Evolutionary conservation across 2,113 vertebrate species (phyloP), one percentile per base, ranked within the genome.

Genomic region (Hippopotamus amphibius): DNA sequence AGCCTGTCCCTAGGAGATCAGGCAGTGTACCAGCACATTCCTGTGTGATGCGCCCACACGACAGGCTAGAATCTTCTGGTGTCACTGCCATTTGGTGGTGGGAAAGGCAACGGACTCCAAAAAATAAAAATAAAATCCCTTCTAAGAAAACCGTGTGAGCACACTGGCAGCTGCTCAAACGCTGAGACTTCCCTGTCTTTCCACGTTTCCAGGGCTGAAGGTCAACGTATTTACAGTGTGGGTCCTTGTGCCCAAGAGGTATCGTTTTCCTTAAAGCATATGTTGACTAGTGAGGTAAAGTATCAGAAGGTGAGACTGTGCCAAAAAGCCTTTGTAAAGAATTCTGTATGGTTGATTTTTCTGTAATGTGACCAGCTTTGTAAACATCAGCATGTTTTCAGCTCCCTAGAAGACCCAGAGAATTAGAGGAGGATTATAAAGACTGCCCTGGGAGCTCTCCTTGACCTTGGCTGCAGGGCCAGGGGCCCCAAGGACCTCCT

Each of bases 151-250:
- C 26, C 0, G 0, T 21, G n/a, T 48, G 77, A 72, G 61, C 71
- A 68, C 0, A 3, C 33, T 28, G 80, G 76, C 72, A 28, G 55
- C 57, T 43, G 85, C 80, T 71, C n/a, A 5, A 7, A 37, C 19
- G 33, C 59, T 16, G 24, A 91, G 65, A 63, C 57, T 17, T 80
- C 71, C 90, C 84, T 72, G 57, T 71, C 90, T 65, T 57, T 90
- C 84, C 77, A 41, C 1, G 6, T 50, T 61, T 43, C 43, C 92
- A 48, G 72, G 59, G 55, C 63, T 83, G 83, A 93, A 97, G 90
- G 94, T 93, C 90, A 96, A 4, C 21, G 41, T 96, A n/a, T 91
- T 93, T 96, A 93, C 68, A 96, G 66, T 14, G 43, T 6, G 55
- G 26, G 71, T 66, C 55, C 80, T 76, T 4, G 61, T 21, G 83